Evolutionary conservation across 1,140 invertebrate genomes (phyloP).

Genomic region (Nautilus pompilius): DNA sequence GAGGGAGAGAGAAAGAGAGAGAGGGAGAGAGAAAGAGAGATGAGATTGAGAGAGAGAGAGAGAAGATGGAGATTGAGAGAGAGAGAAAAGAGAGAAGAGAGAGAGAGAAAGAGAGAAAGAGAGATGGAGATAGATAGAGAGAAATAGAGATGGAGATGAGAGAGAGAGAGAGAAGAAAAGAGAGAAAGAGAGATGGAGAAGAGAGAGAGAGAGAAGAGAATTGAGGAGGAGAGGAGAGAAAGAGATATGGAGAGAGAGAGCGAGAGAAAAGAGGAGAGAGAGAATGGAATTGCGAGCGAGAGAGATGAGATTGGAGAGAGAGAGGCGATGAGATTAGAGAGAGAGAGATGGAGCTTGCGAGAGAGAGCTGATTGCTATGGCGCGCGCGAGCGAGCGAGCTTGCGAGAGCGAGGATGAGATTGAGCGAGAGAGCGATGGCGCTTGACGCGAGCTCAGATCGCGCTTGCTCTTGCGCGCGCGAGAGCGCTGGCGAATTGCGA

Average conservation of each 20-base stretch:
- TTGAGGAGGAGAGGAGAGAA: neutral
- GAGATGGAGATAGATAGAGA: too few species aligned
- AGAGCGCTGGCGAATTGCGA: too few species aligned
- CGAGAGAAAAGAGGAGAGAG: neutral
- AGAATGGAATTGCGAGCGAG: neutral
- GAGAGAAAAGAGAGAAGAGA: too few species aligned
- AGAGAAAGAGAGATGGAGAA: slow-evolving; percentile 9
- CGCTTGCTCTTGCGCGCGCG: too few species aligned
- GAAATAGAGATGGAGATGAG: too few species aligned
- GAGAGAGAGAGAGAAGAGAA: neutral
- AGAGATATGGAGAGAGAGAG: neutral
- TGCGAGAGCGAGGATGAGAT: too few species aligned
- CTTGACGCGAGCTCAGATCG: too few species aligned
- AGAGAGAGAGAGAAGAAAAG: slow-evolving; percentile 19
- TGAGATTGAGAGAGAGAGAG: too few species aligned
- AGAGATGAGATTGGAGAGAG: slow-evolving; percentile 4
- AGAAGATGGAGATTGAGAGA: too few species aligned
- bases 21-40: slow-evolving; percentile 11
- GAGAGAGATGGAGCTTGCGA: neutral
- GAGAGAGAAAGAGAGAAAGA: too few species aligned
- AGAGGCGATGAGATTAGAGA: slow-evolving; percentile 5
- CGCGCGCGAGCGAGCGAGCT: neutral
- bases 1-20: slow-evolving; percentile 5
- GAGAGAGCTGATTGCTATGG: neutral
- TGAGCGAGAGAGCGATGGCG: too few species aligned